These are phyloP conservation scores for Pristionchus maxplancki DNA, from an alignment of 2,888 invertebrate genomes.

Conservation along the genomic window DNA sequence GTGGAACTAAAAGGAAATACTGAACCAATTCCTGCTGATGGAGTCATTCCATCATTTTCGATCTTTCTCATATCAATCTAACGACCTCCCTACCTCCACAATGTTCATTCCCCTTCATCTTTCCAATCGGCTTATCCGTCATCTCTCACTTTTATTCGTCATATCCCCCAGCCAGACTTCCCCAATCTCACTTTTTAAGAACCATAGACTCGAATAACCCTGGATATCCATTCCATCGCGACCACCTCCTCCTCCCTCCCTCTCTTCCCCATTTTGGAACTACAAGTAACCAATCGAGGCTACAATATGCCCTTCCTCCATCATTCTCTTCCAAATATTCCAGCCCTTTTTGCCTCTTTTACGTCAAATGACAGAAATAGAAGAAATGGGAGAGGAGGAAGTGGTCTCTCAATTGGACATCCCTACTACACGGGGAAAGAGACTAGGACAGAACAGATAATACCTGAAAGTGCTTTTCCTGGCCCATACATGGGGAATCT, in stretches of 20 bases:
- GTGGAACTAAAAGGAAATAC: background rate
- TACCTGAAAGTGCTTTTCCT: conserved; percentile 46
- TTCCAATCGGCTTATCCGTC: background rate
- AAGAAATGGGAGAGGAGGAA: too few relatives aligned
- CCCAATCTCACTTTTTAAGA: background rate
- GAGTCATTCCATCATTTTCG: background rate
- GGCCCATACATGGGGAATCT: conserved; percentile 52
- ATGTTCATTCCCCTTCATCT: background rate
- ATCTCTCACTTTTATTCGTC: background rate
- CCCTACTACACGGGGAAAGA: too few relatives aligned
- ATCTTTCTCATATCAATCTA: too few relatives aligned
- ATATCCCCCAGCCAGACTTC: background rate
- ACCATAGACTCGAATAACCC: background rate
- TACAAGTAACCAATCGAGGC: background rate
- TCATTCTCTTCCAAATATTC: background rate
- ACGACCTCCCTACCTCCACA: background rate
- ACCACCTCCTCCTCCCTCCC: background rate
- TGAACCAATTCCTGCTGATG: background rate
- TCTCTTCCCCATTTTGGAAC: background rate
- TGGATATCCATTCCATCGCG: background rate
- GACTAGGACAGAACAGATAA: too few relatives aligned
- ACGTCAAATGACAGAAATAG: conserved; percentile 1
- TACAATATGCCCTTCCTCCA: background rate
- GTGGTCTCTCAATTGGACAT: too few relatives aligned
- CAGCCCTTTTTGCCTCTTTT: background rate